These are phyloP conservation scores for Jacana jacana DNA, from an alignment of 2,113 vertebrate species.

Conservation along the genomic window DNA sequence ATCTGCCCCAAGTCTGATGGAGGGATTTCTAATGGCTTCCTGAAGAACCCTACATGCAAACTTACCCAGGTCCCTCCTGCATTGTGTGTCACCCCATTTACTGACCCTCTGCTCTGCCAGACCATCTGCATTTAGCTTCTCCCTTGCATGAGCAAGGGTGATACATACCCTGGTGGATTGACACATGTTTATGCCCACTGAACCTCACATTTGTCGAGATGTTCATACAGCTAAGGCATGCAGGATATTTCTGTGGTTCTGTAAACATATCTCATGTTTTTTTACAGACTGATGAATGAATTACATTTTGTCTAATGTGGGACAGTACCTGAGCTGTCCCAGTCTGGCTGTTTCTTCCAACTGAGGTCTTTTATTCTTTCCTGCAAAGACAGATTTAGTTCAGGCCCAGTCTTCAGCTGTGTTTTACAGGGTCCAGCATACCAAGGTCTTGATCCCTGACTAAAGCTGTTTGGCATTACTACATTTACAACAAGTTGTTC, in stretches of 20 bases:
- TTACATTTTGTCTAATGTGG: not conserved
- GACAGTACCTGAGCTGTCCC: not conserved
- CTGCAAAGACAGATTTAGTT: not conserved
- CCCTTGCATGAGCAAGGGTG: not conserved
- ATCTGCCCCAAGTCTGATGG: not conserved
- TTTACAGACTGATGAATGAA: not conserved
- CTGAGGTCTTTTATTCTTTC: not conserved
- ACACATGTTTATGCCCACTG: not conserved
- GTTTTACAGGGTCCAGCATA: not conserved
- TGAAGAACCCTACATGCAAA: not conserved
- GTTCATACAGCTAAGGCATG: not conserved
- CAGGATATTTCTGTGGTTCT: not conserved
- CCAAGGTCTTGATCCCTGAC: not conserved
- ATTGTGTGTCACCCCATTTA: accelerated
- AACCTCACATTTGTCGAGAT: not conserved
- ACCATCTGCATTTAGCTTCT: not conserved
- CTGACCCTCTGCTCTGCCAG: not conserved
- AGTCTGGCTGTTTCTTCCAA: not conserved
- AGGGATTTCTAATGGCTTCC: not conserved
- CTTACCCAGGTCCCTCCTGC: not conserved
- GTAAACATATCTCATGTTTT: not conserved
- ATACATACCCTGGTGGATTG: not conserved
- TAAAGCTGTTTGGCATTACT: not conserved
- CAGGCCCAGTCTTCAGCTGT: not conserved
- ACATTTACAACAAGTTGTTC: not conserved